Evolutionary conservation across 2,113 vertebrate species (phyloP), one percentile per base, ranked within the genome.

Genomic region (Trinectes maculatus): DNA sequence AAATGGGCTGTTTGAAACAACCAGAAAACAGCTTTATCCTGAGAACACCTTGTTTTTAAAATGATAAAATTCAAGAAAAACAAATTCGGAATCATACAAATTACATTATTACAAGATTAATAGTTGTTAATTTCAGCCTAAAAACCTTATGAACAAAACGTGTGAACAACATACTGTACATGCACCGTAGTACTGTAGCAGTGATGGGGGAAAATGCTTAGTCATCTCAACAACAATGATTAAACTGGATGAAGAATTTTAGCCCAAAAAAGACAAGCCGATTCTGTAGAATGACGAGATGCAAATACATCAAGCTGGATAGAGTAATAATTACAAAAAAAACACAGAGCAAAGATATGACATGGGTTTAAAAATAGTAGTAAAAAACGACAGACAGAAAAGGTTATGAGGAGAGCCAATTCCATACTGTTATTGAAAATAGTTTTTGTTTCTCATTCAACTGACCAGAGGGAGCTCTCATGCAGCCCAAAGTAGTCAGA

Each of bases 401-500:
- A 25, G 6, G 22, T 49, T 61, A 13, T 18, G 19, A 8, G 43
- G 12, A 47, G 54, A 36, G 22, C 3, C 22, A n/a, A 13, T 62
- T 26, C 22, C 44, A 26, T 21, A 49, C 33, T 5, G 26, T 4
- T 5, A n/a, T 8, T 15, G 12, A 46, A 44, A 12, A 29, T 6
- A 24, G 22, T 53, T 46, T 39, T 53, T 39, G 22, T 61, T 70
- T 69, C 34, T n/a, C 5, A 44, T 15, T 36, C 24, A 75, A 56
- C 10, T 39, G 36, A 44, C 42, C 59, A 49, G 40, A 67, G 29
- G 51, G 47, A 75, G 59, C 56, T 55, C 43, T 82, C 60, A 70
- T 42, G 57, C 57, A 75, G 73, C 78, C 65, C 51, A 56, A 73
- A 58, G 11, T 16, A 70, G 60, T 58, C 58, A 5, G 11, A 78